These are phyloP conservation scores for Diogma glabrata DNA, from an alignment of 2,888 invertebrate species.

Conservation along the genomic window DNA sequence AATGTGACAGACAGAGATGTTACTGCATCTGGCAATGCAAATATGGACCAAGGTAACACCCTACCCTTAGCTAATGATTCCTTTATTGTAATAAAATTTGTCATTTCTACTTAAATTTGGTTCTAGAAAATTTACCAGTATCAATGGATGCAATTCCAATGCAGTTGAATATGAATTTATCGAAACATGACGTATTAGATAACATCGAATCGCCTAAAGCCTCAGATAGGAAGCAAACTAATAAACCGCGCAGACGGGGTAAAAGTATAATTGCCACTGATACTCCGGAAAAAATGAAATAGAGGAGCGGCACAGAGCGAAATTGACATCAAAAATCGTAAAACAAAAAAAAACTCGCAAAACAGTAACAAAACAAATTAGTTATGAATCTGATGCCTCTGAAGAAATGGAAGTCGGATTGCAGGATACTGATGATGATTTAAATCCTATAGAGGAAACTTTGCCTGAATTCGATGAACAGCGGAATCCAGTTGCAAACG, in stretches of 20 bases:
- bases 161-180: neutral
- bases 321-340: neutral
- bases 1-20: too few relatives aligned
- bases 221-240: neutral
- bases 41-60: too few relatives aligned
- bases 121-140: neutral
- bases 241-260: neutral
- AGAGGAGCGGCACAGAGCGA: neutral
- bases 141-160: neutral
- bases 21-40: too few relatives aligned
- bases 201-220: neutral
- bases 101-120: too few relatives aligned
- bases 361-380: neutral
- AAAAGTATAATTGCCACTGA: neutral
- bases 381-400: neutral
- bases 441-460: neutral
- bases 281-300: too few relatives aligned
- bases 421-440: neutral
- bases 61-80: too few relatives aligned
- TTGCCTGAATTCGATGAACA: constrained; percentile 1
- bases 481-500: neutral
- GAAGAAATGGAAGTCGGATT: neutral
- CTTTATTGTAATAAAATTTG: too few relatives aligned
- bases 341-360: neutral
- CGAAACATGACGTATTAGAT: neutral